Conservation (phyloP, 2,113 vertebrate genomes). For the Thomomys bottae region DNA sequence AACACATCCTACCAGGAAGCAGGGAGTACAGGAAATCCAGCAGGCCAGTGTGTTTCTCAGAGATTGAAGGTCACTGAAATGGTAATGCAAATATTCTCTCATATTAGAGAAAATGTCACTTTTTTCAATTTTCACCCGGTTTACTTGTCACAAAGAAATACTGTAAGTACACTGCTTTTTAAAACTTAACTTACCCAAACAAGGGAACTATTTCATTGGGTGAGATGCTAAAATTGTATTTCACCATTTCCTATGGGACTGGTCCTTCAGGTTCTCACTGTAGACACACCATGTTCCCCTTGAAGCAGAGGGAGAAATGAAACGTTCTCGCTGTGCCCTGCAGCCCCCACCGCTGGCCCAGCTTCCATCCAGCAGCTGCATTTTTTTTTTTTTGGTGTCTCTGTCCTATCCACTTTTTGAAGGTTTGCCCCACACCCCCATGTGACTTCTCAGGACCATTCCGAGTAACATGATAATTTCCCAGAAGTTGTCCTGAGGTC, state of each 20-base stretch:
- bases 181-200: background rate
- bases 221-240: background rate
- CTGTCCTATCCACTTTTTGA: too few relatives aligned
- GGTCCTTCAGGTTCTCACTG: background rate
- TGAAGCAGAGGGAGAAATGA: too few relatives aligned
- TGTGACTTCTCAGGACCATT: too few relatives aligned
- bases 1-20: constrained; percentile 15
- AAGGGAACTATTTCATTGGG: background rate
- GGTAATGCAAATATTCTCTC: background rate
- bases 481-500: too few relatives aligned
- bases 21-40: constrained; percentile 48
- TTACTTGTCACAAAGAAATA: background rate
- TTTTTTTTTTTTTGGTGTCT: too few relatives aligned
- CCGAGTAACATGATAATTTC: too few relatives aligned
- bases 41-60: background rate
- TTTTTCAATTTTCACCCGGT: constrained; percentile 53
- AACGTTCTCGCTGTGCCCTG: too few relatives aligned
- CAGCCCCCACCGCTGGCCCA: too few relatives aligned
- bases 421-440: too few relatives aligned
- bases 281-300: background rate
- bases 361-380: too few relatives aligned
- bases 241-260: background rate
- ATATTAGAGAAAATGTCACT: background rate
- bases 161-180: background rate
- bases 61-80: background rate